Base-by-base conservation (phyloP, 2,888 invertebrate genomes). In the Philopedon plagiatum region DNA sequence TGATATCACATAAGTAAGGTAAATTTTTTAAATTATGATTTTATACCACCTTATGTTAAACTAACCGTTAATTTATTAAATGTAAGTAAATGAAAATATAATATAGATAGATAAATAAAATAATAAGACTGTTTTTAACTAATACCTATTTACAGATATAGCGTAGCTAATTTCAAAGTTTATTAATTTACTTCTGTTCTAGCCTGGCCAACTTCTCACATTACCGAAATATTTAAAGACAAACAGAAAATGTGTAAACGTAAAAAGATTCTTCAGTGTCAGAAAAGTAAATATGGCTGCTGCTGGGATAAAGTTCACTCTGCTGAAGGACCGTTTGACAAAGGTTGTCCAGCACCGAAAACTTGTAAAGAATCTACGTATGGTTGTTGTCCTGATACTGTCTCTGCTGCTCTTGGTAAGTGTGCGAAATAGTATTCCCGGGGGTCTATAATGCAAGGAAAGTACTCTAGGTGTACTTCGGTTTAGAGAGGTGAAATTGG, bases 381-480 rank as follows among this genome's bases (percentile, higher is more conserved):
- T 78, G 94, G 94, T 0, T 97, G 97, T 82, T 97, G 97, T 81
- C 89, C 91, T 9, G 96, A 96, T 82, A 93, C 91, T 0, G 91
- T 95, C 0, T 94, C 95, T 0, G 90, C 93, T 1, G 93, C 94
- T 0, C 83, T 86, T 65, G 73, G 73, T 73, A 67, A 29, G 57
- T 37, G 15, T 1, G 46, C 13, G 7, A 26, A n/a, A 26, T 26
- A 3, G 26, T 5, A 26, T 26, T 5, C 26, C 7, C 9, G 34
- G n/a, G n/a, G n/a, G n/a, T n/a, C n/a, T n/a, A n/a, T n/a, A n/a
- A n/a, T n/a, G n/a, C n/a, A n/a, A n/a, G n/a, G n/a, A n/a, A n/a
- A n/a, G n/a, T n/a, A n/a, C n/a, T n/a, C n/a, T n/a, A n/a, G n/a
- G n/a, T n/a, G n/a, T n/a, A n/a, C n/a, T n/a, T n/a, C n/a, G n/a